Conservation (phyloP, 2,113 vertebrate species). For the Apodemus sylvaticus region DNA sequence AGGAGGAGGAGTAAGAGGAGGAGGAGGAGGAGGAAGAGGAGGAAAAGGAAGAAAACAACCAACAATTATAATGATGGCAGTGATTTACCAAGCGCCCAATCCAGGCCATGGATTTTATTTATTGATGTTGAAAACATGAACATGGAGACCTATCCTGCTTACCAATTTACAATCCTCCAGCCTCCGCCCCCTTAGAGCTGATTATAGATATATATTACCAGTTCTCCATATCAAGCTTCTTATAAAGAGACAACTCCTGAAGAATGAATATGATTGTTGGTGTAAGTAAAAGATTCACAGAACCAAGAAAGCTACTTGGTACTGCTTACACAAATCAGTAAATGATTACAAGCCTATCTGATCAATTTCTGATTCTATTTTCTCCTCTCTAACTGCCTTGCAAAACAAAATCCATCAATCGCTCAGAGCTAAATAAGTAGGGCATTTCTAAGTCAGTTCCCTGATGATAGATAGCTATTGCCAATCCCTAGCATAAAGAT, state of each 20-base stretch:
- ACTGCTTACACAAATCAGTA: neutral
- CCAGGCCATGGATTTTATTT: neutral
- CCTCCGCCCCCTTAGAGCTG: neutral
- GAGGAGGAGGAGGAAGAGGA: no score
- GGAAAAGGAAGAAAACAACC: neutral
- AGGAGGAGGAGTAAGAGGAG: no score
- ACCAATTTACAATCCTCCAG: neutral
- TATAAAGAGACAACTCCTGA: neutral
- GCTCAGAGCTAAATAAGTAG: neutral
- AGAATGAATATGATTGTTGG: neutral
- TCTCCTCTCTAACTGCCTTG: neutral
- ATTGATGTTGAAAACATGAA: neutral
- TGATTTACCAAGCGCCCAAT: neutral
- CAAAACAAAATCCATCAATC: neutral
- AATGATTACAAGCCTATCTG: neutral
- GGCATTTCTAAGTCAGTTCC: neutral
- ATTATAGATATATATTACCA: neutral
- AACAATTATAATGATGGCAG: neutral
- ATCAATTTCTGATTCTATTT: neutral
- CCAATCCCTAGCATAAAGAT: neutral
- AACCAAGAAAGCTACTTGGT: neutral
- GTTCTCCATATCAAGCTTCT: neutral
- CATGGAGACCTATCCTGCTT: neutral
- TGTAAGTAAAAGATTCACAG: neutral
- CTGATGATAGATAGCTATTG: neutral